Base-by-base conservation (phyloP, 2,797 vertebrate genomes). In the Channa striata region DNA sequence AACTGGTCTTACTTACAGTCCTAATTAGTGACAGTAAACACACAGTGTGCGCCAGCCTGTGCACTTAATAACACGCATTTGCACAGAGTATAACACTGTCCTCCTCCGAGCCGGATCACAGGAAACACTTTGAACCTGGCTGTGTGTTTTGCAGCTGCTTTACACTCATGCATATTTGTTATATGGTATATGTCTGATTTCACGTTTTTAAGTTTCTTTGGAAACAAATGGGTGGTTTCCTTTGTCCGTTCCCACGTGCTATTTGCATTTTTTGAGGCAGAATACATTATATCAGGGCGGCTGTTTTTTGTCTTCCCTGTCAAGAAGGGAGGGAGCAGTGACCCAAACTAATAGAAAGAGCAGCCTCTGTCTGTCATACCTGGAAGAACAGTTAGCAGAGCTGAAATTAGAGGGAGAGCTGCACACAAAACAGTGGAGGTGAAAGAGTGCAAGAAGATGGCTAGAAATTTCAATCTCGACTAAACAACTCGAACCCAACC, bases 281-380 rank as follows among this genome's bases (percentile, higher is more conserved):
- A 77, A 74, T 62, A 19, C 42, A 80, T 76, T 83, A 61, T 47
- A 72, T 21, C 6, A 52, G 66, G 23, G 59, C 63, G 30, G 72
- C 72, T 77, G 21, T 66, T 40, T n/a, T 71, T 78, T 64, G 61
- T 73, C 64, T 73, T 11, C 50, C 59, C 34, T 69, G 62, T 63
- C 61, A 53, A 51, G 73, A 82, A 64, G 56, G 71, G 74, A 64
- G 56, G 71, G 74, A 84, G 77, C 80, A 36, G 52, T 84, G 87
- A 92, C 84, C 88, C 91, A 90, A 90, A 89, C 88, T 82, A 91
- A 92, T 68, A 90, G 89, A 91, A 92, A 93, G 91, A 92, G 92
- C 91, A 92, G 89, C 91, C 91, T 91, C 93, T 93, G 87, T 93
- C 93, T 93, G 92, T 87, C 89, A 92, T 56, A 74, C 57, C 69